A percentile compares a stretch with the other conserved stretches of the same genome.
These are phyloP conservation scores for Brachyistius frenatus DNA, from an alignment of 2,113 vertebrate genomes.

Conservation along the genomic window DNA sequence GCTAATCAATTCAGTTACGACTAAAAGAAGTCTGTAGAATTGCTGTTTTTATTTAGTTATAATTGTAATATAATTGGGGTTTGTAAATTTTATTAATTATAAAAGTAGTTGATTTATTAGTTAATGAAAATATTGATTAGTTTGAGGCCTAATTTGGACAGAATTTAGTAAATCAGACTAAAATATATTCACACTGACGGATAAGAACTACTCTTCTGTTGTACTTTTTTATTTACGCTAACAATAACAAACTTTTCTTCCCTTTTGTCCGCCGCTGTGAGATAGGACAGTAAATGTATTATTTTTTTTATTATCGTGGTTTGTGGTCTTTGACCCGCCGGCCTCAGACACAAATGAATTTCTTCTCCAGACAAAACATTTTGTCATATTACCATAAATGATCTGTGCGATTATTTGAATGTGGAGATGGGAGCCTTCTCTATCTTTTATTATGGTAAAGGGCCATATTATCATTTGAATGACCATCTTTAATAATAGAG, in stretches of 20 bases:
- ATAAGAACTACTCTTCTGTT: too few relatives aligned
- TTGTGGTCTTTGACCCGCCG: constrained; percentile 27
- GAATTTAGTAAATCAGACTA: too few relatives aligned
- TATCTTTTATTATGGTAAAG: constrained; percentile 60
- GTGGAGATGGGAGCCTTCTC: constrained; percentile 16
- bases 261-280: background rate
- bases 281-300: background rate
- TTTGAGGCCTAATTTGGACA: too few relatives aligned
- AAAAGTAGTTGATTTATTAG: too few relatives aligned
- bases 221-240: too few relatives aligned
- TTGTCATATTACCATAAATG: constrained; percentile 56
- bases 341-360: constrained; percentile 35
- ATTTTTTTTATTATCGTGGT: background rate
- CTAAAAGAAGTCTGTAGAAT: too few relatives aligned
- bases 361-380: constrained; percentile 31
- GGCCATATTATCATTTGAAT: constrained; percentile 66
- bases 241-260: background rate
- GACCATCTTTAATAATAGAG: constrained; percentile 59
- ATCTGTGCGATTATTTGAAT: constrained; percentile 38
- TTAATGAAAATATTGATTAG: too few relatives aligned
- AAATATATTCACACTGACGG: too few relatives aligned
- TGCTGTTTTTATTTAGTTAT: too few relatives aligned
- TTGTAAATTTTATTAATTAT: too few relatives aligned
- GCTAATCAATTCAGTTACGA: too few relatives aligned
- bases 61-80: too few relatives aligned